Evolutionary conservation across 2,113 vertebrate genomes (phyloP), one percentile per base, ranked within the genome.

Genomic region (Vidua chalybeata): DNA sequence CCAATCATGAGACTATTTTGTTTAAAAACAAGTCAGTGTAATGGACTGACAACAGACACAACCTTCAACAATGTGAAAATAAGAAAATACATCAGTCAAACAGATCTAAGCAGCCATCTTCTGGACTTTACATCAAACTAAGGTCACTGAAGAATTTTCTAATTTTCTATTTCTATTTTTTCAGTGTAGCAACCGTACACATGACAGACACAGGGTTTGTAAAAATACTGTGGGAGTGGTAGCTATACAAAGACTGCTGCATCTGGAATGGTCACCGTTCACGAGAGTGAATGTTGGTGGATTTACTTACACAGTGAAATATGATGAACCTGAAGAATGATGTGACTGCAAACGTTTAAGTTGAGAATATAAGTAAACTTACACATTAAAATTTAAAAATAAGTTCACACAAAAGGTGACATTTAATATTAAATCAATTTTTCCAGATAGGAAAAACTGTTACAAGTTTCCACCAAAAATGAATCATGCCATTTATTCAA

Each of bases 221-320:
- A 66, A 52, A 24, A 48, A 46, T 2, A 30, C 11, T 1, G 0
- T 15, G 20, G 16, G 23, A 78, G 73, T 4, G 10, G 55, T 39
- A 52, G 55, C 46, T 67, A 27, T 30, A 18, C 41, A 78, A 63
- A 80, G 23, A 45, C 3, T 55, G 43, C 63, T 51, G 12, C 52
- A 20, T 39, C 35, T 80, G 68, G 52, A 92, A 84, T 23, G 17
- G 39, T 28, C 11, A 77, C 17, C 41, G 39, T 2, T 27, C 26
- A n/a, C 0, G 0, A 52, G 7, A 15, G 23, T 30, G 6, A 54
- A 48, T 8, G 4, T 27, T 6, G 21, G 46, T 43, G 20, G 26
- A 82, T 71, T 66, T 75, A 62, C 14, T 75, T 52, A 56, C 45
- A 56, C 33, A 52, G 27, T 56, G 56, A 93, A 71, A 46, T 30